Percentiles rank a stretch among this genome's conserved stretches.
Conservation (phyloP, 2,888 invertebrate species). For the Drosophila subsilvestris region DNA sequence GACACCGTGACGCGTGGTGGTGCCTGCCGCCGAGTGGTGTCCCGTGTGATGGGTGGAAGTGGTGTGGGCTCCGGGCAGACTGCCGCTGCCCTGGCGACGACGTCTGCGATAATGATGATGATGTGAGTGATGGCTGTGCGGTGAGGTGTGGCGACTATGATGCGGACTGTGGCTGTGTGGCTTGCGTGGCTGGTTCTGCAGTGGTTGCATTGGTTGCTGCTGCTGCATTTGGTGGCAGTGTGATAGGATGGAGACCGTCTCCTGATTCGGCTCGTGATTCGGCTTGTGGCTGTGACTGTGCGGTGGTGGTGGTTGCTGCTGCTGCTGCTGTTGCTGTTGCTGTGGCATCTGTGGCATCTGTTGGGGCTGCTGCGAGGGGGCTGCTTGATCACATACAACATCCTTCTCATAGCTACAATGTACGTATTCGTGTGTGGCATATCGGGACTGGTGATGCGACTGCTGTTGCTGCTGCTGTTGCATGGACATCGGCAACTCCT, state of each 20-base stretch:
- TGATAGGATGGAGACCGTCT: slow-evolving; percentile 53
- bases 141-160: slow-evolving; percentile 74
- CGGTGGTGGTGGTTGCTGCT: slow-evolving; percentile 50
- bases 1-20: slow-evolving; percentile 34
- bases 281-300: slow-evolving; percentile 61
- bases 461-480: slow-evolving; percentile 56
- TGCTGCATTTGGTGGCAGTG: slow-evolving; percentile 66
- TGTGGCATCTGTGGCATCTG: slow-evolving; percentile 10
- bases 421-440: slow-evolving; percentile 79
- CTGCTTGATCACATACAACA: slow-evolving; percentile 83
- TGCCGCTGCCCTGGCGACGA: slow-evolving; percentile 69
- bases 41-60: slow-evolving; percentile 40
- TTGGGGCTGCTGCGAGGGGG: slow-evolving; percentile 60
- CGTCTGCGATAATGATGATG: slow-evolving; percentile 70
- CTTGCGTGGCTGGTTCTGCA: slow-evolving; percentile 33
- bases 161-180: slow-evolving; percentile 67
- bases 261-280: slow-evolving; percentile 40
- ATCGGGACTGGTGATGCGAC: slow-evolving; percentile 62
- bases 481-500: slow-evolving; percentile 48
- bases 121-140: slow-evolving; percentile 64
- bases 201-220: slow-evolving; percentile 58
- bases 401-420: slow-evolving; percentile 84
- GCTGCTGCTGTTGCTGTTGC: slow-evolving; percentile 52
- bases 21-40: slow-evolving; percentile 39
- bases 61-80: slow-evolving; percentile 71